These are phyloP conservation scores for Vulpes lagopus DNA, from an alignment of 2,113 vertebrate species.

Conservation along the genomic window DNA sequence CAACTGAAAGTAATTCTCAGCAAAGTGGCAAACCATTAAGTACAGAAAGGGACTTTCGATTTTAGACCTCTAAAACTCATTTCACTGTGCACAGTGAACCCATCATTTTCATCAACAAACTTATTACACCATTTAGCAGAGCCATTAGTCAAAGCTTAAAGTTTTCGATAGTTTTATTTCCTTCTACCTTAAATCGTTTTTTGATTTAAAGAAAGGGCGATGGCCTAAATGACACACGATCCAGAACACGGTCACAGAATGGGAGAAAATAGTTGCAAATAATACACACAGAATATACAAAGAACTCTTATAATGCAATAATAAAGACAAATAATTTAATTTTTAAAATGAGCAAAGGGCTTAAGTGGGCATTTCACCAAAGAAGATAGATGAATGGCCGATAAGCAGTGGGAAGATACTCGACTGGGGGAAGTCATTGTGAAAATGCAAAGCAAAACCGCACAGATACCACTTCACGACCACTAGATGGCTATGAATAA, in stretches of 20 bases:
- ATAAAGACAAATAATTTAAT: not conserved
- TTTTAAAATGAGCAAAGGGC: not conserved
- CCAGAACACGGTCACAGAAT: not conserved
- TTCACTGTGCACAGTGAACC: not conserved
- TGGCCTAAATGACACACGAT: not conserved
- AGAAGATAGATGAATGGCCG: not conserved
- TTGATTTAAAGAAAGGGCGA: not conserved
- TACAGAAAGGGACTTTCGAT: not conserved
- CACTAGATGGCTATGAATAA: not conserved
- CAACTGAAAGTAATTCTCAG: not conserved
- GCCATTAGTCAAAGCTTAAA: not conserved
- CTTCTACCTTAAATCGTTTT: not conserved
- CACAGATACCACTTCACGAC: not conserved
- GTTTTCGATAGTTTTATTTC: not conserved
- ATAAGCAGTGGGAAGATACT: not conserved
- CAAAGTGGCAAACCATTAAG: not conserved
- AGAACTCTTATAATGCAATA: not conserved
- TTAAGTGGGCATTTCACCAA: not conserved
- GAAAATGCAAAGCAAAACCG: slow-evolving; percentile 47
- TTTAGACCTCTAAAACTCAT: not conserved
- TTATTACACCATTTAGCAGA: not conserved
- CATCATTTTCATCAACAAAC: not conserved
- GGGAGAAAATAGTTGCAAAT: not conserved
- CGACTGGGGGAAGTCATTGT: not conserved
- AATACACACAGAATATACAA: not conserved